Conservation (phyloP, 2,113 vertebrate genomes). For the Pithys albifrons region DNA sequence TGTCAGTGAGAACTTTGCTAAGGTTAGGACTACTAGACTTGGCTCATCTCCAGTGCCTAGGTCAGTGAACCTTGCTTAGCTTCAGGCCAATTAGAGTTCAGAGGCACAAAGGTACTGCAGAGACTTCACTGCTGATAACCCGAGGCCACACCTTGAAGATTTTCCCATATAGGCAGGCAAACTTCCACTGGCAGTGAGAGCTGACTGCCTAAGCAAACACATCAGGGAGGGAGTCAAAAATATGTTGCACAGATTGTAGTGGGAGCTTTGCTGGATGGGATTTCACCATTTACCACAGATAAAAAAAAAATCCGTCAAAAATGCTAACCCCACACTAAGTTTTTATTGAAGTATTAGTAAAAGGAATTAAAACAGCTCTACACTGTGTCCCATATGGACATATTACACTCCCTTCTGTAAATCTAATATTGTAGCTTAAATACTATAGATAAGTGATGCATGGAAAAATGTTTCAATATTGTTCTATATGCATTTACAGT, state of each 20-base stretch:
- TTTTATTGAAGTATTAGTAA: background rate
- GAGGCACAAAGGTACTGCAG: background rate
- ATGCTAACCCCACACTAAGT: background rate
- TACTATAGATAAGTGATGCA: background rate
- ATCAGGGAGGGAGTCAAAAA: background rate
- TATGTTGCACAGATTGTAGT: background rate
- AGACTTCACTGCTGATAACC: background rate
- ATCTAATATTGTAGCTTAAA: background rate
- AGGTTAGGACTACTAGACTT: background rate
- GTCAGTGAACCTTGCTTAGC: constrained; percentile 22
- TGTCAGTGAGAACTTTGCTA: background rate
- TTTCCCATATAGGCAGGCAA: background rate
- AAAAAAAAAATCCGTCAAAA: background rate
- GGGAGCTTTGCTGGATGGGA: background rate
- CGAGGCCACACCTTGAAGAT: background rate
- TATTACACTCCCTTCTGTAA: background rate
- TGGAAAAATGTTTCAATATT: background rate
- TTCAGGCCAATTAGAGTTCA: constrained; percentile 35
- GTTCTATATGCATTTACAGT: background rate
- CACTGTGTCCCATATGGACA: background rate
- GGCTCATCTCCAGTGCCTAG: background rate
- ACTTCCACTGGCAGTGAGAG: background rate
- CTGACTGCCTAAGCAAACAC: background rate
- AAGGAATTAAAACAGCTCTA: background rate
- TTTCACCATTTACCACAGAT: background rate